Evolutionary conservation across 92 coral and sea anemone species (phyloP).

Genomic region (Bergia sp.): DNA sequence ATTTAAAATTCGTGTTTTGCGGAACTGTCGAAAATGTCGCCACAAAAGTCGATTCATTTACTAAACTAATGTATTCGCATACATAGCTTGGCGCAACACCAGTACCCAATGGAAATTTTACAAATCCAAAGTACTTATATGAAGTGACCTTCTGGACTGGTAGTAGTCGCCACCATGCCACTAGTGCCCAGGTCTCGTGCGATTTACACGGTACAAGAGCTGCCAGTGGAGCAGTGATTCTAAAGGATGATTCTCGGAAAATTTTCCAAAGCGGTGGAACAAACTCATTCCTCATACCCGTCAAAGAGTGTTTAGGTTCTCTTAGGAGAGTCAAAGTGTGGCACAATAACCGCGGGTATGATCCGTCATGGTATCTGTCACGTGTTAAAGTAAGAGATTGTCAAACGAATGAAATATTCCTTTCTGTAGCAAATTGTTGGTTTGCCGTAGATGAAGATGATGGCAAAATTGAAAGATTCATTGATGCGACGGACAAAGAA

Average conservation of each 20-base stretch:
- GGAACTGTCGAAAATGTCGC: too few relatives aligned
- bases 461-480: conserved; percentile 51
- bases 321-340: conserved; percentile 66
- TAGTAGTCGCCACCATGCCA: conserved; percentile 61
- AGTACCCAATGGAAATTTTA: conserved; percentile 12
- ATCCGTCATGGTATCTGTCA: conserved; percentile 67
- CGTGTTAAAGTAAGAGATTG: conserved; percentile 59
- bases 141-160: conserved; percentile 70
- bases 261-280: conserved; percentile 66
- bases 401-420: conserved; percentile 63
- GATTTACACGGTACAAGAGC: conserved; percentile 54
- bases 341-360: conserved; percentile 69
- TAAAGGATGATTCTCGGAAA: conserved; percentile 47
- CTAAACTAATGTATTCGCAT: not conserved
- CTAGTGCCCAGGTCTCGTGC: conserved; percentile 72
- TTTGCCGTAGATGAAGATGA: conserved; percentile 69
- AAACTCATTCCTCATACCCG: conserved; percentile 61
- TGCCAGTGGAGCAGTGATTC: conserved; percentile 49
- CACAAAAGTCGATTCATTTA: not conserved
- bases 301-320: conserved; percentile 54
- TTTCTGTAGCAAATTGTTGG: conserved; percentile 69
- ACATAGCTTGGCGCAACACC: conserved; percentile 55
- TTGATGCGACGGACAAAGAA: conserved; percentile 54
- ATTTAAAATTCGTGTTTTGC: too few relatives aligned
- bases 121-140: conserved; percentile 54